Evolutionary conservation across 2,797 vertebrate genomes (phyloP).

Genomic region (Phrynocephalus guinanensis): DNA sequence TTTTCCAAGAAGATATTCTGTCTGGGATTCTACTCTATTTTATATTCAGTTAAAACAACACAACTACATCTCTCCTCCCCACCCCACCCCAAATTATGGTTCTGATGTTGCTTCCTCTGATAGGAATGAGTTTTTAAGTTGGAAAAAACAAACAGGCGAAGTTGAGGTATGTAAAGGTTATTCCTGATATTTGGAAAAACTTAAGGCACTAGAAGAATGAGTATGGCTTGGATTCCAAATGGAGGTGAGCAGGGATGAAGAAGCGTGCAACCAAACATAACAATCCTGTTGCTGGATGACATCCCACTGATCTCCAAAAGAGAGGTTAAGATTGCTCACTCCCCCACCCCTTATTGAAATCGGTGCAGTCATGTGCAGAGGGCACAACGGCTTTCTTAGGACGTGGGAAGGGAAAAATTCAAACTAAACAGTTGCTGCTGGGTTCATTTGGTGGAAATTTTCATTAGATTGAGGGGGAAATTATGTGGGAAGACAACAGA

Average conservation of each 20-base stretch:
- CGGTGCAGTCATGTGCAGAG: conserved; percentile 18
- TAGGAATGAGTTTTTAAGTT: neutral
- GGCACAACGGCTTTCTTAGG: neutral
- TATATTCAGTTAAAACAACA: neutral
- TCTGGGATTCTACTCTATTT: neutral
- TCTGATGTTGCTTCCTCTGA: neutral
- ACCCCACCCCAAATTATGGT: neutral
- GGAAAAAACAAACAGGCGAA: neutral
- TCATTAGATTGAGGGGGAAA: neutral
- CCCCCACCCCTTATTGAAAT: neutral
- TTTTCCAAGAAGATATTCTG: neutral
- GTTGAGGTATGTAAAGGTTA: neutral
- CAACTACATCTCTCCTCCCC: neutral
- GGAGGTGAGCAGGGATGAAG: neutral
- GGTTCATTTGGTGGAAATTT: neutral
- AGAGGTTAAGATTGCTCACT: neutral
- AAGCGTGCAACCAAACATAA: conserved; percentile 1
- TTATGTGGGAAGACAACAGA: neutral
- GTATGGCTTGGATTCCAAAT: neutral
- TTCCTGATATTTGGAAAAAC: neutral
- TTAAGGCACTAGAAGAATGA: neutral
- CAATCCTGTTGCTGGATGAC: neutral
- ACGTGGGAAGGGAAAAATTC: neutral
- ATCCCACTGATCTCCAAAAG: conserved; percentile 10
- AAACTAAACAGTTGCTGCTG: neutral